These are phyloP conservation scores for Aphelinus atriplicis DNA, from an alignment of 1,140 invertebrate species.

Conservation along the genomic window DNA sequence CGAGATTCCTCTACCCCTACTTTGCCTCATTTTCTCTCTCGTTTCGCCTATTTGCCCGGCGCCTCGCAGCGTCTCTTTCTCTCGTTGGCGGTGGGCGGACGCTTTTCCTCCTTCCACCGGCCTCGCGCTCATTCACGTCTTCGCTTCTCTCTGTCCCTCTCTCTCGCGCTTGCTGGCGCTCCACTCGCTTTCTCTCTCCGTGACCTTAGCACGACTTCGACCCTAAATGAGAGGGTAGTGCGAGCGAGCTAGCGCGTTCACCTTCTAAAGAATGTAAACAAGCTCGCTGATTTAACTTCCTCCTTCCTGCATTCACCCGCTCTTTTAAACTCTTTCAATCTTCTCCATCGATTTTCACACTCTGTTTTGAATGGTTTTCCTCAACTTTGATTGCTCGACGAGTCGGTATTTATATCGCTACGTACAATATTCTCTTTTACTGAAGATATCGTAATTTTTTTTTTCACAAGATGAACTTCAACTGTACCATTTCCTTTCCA, in stretches of 20 bases:
- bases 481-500: too few species aligned
- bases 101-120: slow-evolving; percentile 35
- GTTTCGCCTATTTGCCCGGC: slow-evolving; percentile 39
- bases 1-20: slow-evolving; percentile 36
- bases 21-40: slow-evolving; percentile 45
- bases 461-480: too few species aligned
- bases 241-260: slow-evolving; percentile 1
- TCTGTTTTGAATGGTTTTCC: too few species aligned
- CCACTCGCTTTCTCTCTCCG: slow-evolving; percentile 37
- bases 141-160: slow-evolving; percentile 6
- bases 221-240: slow-evolving; percentile 38
- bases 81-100: neutral
- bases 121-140: slow-evolving; percentile 35
- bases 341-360: neutral
- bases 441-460: too few species aligned
- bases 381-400: too few species aligned
- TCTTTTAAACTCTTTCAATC: slow-evolving; percentile 24
- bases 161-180: slow-evolving; percentile 34
- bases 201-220: slow-evolving; percentile 38
- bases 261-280: slow-evolving; percentile 43
- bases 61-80: neutral
- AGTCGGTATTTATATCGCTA: too few species aligned
- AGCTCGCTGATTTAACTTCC: slow-evolving; percentile 34
- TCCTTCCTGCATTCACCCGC: slow-evolving; percentile 5
- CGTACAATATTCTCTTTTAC: too few species aligned